These are phyloP conservation scores for Perizoma flavofasciatum DNA, from an alignment of 2,888 invertebrate species.

Conservation along the genomic window DNA sequence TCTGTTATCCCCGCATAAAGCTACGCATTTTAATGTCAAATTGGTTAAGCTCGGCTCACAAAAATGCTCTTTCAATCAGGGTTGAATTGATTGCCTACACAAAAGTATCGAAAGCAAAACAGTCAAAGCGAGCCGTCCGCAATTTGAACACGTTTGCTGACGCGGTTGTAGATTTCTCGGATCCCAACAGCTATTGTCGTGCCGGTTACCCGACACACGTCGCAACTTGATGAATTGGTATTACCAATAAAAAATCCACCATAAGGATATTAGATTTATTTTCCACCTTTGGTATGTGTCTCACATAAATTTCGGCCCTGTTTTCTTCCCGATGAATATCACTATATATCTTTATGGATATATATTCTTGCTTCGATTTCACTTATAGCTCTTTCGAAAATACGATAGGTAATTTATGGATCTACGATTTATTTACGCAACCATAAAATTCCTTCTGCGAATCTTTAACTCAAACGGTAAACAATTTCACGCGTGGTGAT, in stretches of 20 bases:
- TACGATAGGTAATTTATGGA: constrained; percentile 28
- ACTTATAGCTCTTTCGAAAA: constrained; percentile 27
- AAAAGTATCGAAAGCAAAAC: constrained; percentile 40
- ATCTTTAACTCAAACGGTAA: constrained; percentile 70
- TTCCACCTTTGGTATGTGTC: constrained; percentile 17
- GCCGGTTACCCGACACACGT: constrained; percentile 56
- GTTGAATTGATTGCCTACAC: constrained; percentile 12
- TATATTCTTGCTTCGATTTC: constrained; percentile 29
- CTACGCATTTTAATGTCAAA: too few relatives aligned
- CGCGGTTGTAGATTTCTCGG: constrained; percentile 54
- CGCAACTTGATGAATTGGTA: constrained; percentile 64
- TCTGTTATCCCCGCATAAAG: background rate
- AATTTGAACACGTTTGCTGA: constrained; percentile 65
- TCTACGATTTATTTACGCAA: constrained; percentile 31
- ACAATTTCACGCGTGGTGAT: constrained; percentile 79
- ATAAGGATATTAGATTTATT: constrained; percentile 31
- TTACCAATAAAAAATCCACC: constrained; percentile 36
- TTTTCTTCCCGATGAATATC: constrained; percentile 27
- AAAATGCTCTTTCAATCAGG: constrained; percentile 1
- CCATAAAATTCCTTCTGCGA: constrained; percentile 42
- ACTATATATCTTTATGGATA: constrained; percentile 30
- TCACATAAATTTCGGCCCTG: constrained; percentile 37
- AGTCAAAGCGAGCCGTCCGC: constrained; percentile 39
- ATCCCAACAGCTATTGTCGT: constrained; percentile 58
- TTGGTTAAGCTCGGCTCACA: background rate